Evolutionary conservation across 2,797 vertebrate species (phyloP).

Genomic region (Smutsia gigantea): DNA sequence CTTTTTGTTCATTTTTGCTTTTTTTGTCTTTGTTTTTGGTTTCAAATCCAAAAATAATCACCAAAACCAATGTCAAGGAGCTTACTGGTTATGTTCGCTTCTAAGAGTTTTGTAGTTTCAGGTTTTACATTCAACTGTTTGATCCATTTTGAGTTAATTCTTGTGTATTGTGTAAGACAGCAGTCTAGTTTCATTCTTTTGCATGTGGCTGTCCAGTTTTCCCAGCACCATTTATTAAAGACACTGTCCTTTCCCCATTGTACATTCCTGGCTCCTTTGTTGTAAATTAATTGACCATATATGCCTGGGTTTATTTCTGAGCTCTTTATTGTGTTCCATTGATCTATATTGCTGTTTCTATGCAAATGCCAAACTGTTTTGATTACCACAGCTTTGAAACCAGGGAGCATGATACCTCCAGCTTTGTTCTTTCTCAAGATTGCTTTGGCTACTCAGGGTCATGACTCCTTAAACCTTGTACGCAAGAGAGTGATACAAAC

Average conservation of each 20-base stretch:
- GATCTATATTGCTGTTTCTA: neutral
- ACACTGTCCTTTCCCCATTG: neutral
- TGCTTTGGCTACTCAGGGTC: neutral
- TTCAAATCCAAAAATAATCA: neutral
- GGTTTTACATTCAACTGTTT: neutral
- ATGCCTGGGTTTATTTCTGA: neutral
- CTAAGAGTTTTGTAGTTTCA: neutral
- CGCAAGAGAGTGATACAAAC: neutral
- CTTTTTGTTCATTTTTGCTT: neutral
- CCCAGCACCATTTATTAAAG: neutral
- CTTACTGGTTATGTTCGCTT: neutral
- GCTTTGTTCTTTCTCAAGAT: neutral
- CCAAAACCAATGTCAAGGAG: neutral
- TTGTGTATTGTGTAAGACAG: neutral
- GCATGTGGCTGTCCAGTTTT: neutral
- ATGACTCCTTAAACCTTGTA: neutral
- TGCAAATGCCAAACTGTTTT: neutral
- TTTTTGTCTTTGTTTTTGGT: neutral
- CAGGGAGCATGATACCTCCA: neutral
- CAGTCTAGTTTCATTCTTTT: neutral
- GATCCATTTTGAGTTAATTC: neutral
- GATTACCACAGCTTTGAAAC: neutral
- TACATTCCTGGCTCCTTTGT: neutral
- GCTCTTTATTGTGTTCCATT: neutral
- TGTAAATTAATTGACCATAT: neutral